Evolutionary conservation across 2,113 vertebrate genomes (phyloP).

Genomic region (Sceloporus undulatus): DNA sequence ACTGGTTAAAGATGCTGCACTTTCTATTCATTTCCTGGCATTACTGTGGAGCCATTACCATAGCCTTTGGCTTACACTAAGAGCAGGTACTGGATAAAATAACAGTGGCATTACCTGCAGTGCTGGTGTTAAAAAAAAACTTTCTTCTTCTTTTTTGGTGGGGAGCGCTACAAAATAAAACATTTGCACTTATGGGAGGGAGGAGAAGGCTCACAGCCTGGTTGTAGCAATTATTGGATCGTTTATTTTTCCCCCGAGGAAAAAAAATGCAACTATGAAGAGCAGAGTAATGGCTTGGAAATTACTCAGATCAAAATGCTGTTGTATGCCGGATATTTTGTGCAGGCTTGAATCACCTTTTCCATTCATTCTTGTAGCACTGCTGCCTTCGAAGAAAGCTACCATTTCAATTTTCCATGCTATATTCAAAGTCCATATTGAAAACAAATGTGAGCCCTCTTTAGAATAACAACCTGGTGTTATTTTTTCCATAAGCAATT

Average conservation of each 20-base stretch:
- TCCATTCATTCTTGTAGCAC: constrained; percentile 55
- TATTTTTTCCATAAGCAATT: constrained; percentile 78
- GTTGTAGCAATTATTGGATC: constrained; percentile 57
- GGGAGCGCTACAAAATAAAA: constrained; percentile 11
- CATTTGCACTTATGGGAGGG: background rate
- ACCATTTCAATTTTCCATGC: constrained; percentile 72
- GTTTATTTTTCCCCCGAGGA: constrained; percentile 69
- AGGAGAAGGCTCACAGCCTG: constrained; percentile 43
- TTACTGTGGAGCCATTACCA: constrained; percentile 34
- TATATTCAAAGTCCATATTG: constrained; percentile 72
- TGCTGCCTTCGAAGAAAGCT: constrained; percentile 64
- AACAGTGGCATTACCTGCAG: constrained; percentile 54
- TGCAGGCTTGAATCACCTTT: constrained; percentile 68
- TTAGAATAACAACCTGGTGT: constrained; percentile 76
- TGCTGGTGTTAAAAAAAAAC: constrained; percentile 1
- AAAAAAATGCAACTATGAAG: constrained; percentile 65
- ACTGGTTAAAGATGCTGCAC: constrained; percentile 31
- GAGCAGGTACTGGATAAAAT: constrained; percentile 57
- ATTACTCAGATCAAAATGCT: constrained; percentile 60
- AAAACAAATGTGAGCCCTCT: constrained; percentile 80
- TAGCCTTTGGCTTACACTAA: constrained; percentile 47
- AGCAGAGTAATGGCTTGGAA: constrained; percentile 70
- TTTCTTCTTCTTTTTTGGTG: constrained; percentile 26
- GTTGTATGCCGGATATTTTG: constrained; percentile 53
- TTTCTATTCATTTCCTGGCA: constrained; percentile 47